Base-by-base conservation (phyloP, 2,888 invertebrate species). In the Hypselothyrea guttata region DNA sequence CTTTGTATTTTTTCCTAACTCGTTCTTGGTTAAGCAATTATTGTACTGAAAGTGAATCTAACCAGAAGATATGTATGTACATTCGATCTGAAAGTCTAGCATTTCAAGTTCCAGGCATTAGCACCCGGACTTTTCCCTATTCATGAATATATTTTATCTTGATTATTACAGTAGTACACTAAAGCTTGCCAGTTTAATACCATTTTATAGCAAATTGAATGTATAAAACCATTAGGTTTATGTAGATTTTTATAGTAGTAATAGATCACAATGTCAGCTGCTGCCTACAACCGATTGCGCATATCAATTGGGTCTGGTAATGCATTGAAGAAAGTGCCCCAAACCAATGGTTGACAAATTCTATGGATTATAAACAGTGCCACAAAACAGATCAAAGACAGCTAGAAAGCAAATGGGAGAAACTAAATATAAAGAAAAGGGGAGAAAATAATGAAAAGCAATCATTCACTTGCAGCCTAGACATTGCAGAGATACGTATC, bases 401-500 rank as follows among this genome's bases (percentile, higher is more conserved):
- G 48, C 47, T 47, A 46, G 46, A 49, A 62, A 58, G 49, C 47
- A 57, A 44, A 22, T 22, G 22, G 22, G 22, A 22, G 5, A 30
- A 33, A 27, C 35, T 55, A 62, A 41, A 47, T 28, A 35, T 3
- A 16, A 28, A 51, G 38, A 58, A 48, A 49, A 54, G 56, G 63
- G 40, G 27, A 15, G 44, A 41, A 35, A 28, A 33, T 47, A 55
- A 60, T 47, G 42, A 57, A 67, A 71, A 58, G 59, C 71, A 82
- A 82, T 82, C 60, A 76, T 69, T 81, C 65, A 76, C 76, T 58
- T 73, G 57, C 62, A 67, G 55, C 57, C 68, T 56, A 67, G 60
- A 68, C 56, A 63, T 41, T 46, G 61, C 54, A 31, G 44, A 76
- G 76, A 81, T 82, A 71, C 67, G 59, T 63, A 77, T 81, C 64